These are phyloP conservation scores for Corythaeola cristata DNA, from an alignment of 2,113 vertebrate species.

Conservation along the genomic window DNA sequence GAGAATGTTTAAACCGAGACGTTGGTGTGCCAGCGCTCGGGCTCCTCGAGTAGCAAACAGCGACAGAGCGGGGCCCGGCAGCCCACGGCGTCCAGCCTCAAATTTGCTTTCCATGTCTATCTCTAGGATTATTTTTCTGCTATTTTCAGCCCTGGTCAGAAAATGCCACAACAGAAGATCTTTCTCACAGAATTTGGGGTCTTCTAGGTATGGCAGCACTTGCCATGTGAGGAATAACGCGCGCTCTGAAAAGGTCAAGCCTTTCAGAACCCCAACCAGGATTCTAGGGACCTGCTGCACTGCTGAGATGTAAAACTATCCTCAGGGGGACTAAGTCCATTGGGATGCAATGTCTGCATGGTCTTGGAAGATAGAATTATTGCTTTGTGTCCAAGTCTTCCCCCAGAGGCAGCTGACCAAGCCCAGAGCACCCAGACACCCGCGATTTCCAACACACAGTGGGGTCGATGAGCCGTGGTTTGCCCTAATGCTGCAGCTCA, in stretches of 20 bases:
- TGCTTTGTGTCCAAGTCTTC: neutral
- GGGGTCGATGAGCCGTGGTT: neutral
- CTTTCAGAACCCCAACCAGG: neutral
- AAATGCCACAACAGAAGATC: fast-evolving
- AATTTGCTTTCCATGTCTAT: neutral
- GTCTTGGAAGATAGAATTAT: neutral
- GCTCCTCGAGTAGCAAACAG: neutral
- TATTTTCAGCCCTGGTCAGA: neutral
- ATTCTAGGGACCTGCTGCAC: neutral
- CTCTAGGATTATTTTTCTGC: neutral
- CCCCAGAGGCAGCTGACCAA: neutral
- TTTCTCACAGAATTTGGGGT: neutral
- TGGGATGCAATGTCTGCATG: fast-evolving
- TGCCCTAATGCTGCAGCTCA: neutral
- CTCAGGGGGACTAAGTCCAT: neutral
- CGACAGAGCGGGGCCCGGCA: neutral
- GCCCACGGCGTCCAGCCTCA: neutral
- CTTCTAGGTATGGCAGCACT: neutral
- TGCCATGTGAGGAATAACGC: neutral
- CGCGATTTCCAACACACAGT: fast-evolving
- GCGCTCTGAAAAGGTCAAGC: neutral
- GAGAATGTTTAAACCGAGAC: neutral
- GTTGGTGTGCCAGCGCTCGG: neutral
- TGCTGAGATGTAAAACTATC: neutral
- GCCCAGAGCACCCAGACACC: neutral